phyloP scores from a whole-genome alignment of 2,888 invertebrate genomes.

The Chrysolina haemoptera region DNA sequence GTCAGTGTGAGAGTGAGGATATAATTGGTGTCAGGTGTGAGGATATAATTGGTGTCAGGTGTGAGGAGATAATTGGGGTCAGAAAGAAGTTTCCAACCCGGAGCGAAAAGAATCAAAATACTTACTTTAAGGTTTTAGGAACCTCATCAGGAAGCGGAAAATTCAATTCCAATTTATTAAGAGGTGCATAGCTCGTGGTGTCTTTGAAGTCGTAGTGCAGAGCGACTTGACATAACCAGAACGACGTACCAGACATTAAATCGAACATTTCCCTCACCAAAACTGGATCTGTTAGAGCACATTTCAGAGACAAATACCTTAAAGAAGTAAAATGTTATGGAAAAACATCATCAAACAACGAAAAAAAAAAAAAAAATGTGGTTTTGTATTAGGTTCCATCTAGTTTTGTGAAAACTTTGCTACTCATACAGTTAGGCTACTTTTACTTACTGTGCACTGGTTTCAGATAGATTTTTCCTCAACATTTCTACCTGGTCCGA shows the following conservation, averaged over 20 bases:
- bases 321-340: conserved; percentile 22
- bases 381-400: too few species aligned
- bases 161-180: conserved; percentile 71
- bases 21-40: neutral
- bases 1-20: neutral
- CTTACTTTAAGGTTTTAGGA: conserved; percentile 79
- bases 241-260: conserved; percentile 86
- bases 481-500: conserved; percentile 73
- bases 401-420: too few species aligned
- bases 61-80: neutral
- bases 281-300: conserved; percentile 83
- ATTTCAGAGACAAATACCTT: conserved; percentile 81
- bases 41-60: neutral
- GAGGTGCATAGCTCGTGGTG: conserved; percentile 75
- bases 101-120: conserved; percentile 1
- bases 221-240: conserved; percentile 90
- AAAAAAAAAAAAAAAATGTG: too few species aligned
- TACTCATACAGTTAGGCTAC: too few species aligned
- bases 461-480: too few species aligned
- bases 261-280: conserved; percentile 80
- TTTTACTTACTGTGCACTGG: too few species aligned
- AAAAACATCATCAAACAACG: neutral
- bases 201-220: conserved; percentile 69
- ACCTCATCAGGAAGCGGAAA: conserved; percentile 79
- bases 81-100: neutral